phyloP scores from a whole-genome alignment of 1,140 invertebrate species.

The Euschistus heros region DNA sequence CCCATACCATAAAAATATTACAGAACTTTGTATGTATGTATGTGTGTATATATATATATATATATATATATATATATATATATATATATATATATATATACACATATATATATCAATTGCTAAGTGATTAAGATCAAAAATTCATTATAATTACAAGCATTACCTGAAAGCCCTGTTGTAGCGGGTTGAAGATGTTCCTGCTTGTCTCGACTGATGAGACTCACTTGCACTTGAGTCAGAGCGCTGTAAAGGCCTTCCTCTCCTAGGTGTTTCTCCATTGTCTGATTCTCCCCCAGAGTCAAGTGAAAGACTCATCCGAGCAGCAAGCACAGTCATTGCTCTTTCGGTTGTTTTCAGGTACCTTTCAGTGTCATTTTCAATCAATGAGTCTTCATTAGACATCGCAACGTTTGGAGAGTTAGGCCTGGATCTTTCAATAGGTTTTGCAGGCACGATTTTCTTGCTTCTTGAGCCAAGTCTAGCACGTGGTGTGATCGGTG shows the following conservation, averaged over 20 bases:
- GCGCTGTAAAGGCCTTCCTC: conserved; percentile 15
- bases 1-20: not conserved
- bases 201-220: conserved; percentile 2
- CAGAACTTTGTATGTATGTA: not conserved
- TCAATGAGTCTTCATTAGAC: not conserved
- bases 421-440: conserved; percentile 3
- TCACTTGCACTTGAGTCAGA: conserved; percentile 28
- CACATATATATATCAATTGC: not conserved
- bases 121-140: too few species aligned
- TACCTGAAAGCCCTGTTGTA: conserved; percentile 41
- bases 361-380: conserved; percentile 38
- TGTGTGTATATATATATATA: not conserved
- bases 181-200: conserved; percentile 24
- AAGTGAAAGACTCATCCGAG: conserved; percentile 33
- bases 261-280: conserved; percentile 19
- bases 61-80: conserved; percentile 1
- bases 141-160: not conserved
- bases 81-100: not conserved
- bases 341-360: conserved; percentile 42
- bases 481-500: conserved; percentile 25
- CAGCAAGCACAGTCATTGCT: conserved; percentile 43
- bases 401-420: not conserved
- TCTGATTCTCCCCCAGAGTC: conserved; percentile 34
- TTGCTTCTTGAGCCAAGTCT: conserved; percentile 19
- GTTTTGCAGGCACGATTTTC: not conserved